Evolutionary conservation across 2,113 vertebrate genomes (phyloP), one percentile per base, ranked within the genome.

Genomic region (Strix aluco): DNA sequence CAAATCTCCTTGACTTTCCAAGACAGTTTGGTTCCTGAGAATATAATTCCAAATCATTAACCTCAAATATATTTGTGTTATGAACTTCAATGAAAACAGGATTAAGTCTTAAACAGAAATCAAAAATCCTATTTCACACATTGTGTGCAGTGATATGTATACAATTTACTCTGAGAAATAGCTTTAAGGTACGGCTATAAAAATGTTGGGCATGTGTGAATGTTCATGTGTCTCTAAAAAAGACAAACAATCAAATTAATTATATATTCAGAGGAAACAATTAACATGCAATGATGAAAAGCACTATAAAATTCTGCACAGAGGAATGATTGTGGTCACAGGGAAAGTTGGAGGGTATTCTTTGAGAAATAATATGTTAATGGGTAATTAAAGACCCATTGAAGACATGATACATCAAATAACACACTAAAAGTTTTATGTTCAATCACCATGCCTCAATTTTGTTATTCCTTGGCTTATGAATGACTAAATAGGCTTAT

Each of bases 301-400:
- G 32, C 21, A 47, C n/a, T 78, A 38, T 9, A 85, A 94, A 95
- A 75, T 59, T 70, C 49, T 91, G 44, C 21, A 65, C 32, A 27
- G 79, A 27, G 30, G 44, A 85, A 46, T 86, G 77, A 83, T 58
- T 71, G 61, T 58, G 27, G 58, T 95, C 25, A 78, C 26, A 73
- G 74, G 25, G 67, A 94, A 94, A 81, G 71, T 25, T 86, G 58
- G 40, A 83, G 25, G 9, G 12, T 81, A 77, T 92, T 94, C 70
- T 80, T 93, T 86, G 63, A 88, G 66, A 92, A 95, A 87, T 51
- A 86, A 42, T 47, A 46, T 47, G 57, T 11, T 94, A 89, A 85
- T 44, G 23, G 34, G 4, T 66, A 94, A 73, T 91, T 89, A 74
- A 94, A 94, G 18, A 88, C 15, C 47, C 34, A 59, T 8, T 82